These are phyloP conservation scores for Ondatra zibethicus DNA, from an alignment of 2,113 vertebrate genomes.

Conservation along the genomic window DNA sequence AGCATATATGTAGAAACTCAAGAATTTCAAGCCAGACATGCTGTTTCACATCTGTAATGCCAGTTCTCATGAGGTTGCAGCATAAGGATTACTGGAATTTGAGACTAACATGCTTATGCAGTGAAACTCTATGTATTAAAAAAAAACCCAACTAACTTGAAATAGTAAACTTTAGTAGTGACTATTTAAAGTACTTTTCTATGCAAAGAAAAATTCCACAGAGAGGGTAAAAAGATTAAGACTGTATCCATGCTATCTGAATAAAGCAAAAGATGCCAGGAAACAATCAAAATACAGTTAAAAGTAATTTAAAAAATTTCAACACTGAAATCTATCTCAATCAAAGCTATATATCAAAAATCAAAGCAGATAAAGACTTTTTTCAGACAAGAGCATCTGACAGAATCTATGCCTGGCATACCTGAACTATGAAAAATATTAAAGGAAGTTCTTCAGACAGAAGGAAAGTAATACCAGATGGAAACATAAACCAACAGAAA, in stretches of 20 bases:
- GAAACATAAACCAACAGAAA: conserved; percentile 20
- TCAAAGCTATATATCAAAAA: conserved; percentile 48
- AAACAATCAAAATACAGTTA: background rate
- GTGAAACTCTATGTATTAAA: background rate
- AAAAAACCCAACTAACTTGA: background rate
- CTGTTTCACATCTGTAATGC: background rate
- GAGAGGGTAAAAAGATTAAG: background rate
- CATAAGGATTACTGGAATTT: background rate
- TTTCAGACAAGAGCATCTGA: background rate
- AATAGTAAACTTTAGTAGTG: background rate
- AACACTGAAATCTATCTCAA: conserved; percentile 31
- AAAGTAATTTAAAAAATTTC: conserved; percentile 25
- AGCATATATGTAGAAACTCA: background rate
- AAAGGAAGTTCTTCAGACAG: conserved; percentile 63
- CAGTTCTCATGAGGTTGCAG: background rate
- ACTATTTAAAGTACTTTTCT: background rate
- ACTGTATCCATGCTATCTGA: background rate
- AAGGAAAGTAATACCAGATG: conserved; percentile 63
- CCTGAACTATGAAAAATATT: background rate
- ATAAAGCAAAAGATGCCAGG: background rate
- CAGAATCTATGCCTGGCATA: background rate
- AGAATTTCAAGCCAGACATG: background rate
- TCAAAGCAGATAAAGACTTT: background rate
- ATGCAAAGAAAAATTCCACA: background rate
- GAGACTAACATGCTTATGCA: background rate